Conservation (phyloP, 1,140 invertebrate species). For the Geopemphigus sp. region DNA sequence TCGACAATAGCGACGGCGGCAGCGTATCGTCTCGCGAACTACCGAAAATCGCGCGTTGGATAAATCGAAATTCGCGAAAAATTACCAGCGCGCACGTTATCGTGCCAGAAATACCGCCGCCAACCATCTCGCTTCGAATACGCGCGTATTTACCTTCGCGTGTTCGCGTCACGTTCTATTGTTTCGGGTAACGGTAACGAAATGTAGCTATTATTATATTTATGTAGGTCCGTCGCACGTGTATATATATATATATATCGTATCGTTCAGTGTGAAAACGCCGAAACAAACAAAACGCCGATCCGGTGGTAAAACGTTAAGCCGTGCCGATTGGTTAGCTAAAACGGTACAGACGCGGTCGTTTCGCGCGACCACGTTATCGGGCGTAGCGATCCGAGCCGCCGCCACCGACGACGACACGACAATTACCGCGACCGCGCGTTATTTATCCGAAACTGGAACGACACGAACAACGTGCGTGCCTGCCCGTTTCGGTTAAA, state of each 20-base stretch:
- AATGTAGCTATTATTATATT: background rate
- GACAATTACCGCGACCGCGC: too few species aligned
- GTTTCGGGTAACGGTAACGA: background rate
- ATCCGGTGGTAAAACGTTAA: too few species aligned
- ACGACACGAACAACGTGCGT: background rate
- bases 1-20: too few species aligned
- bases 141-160: background rate
- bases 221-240: background rate
- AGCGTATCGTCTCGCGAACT: too few species aligned
- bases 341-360: conserved; percentile 6
- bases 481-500: background rate
- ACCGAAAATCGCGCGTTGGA: background rate
- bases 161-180: background rate
- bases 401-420: background rate
- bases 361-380: conserved; percentile 27
- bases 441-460: conserved; percentile 33
- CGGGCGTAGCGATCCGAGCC: background rate
- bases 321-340: too few species aligned
- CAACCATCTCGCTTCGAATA: background rate
- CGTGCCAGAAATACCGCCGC: background rate
- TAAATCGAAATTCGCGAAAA: background rate
- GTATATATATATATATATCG: background rate
- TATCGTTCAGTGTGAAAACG: background rate
- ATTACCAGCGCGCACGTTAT: too few species aligned
- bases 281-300: too few species aligned